phyloP scores from a whole-genome alignment of 2,797 vertebrate genomes.

The Mormyrops attenuatus region DNA sequence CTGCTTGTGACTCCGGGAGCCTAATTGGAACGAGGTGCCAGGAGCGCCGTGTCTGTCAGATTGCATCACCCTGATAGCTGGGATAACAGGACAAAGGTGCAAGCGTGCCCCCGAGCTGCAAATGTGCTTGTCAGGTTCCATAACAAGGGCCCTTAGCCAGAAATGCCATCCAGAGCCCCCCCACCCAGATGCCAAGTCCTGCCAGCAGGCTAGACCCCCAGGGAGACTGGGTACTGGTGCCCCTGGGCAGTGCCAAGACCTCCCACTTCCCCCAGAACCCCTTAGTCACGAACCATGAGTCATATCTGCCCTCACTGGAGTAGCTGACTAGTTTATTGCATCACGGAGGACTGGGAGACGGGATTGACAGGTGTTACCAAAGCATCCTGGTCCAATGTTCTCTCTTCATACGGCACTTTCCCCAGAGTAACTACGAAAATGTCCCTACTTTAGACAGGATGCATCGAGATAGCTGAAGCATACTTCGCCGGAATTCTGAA shows the following conservation, averaged over 20 bases:
- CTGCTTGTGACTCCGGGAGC: not conserved
- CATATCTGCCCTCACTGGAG: not conserved
- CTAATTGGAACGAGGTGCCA: not conserved
- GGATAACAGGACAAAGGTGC: not conserved
- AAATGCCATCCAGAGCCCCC: not conserved
- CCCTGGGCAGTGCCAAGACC: not conserved
- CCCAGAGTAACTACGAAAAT: not conserved
- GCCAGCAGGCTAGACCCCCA: not conserved
- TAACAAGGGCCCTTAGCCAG: not conserved
- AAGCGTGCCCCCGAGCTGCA: not conserved
- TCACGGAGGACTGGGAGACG: not conserved
- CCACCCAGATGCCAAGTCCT: not conserved
- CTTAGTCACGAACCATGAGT: not conserved
- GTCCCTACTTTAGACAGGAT: not conserved
- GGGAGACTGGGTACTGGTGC: not conserved
- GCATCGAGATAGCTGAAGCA: not conserved
- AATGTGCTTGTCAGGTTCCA: not conserved
- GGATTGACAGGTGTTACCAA: not conserved
- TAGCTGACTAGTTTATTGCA: not conserved
- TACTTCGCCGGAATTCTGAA: not conserved
- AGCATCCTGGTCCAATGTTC: not conserved
- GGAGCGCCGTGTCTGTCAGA: not conserved
- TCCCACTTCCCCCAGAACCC: not conserved
- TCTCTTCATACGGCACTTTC: not conserved
- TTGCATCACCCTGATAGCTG: not conserved